Percentiles rank a stretch among this genome's conserved stretches.
Evolutionary conservation across 2,797 vertebrate genomes (phyloP).

Genomic region (Melanogrammus aeglefinus): DNA sequence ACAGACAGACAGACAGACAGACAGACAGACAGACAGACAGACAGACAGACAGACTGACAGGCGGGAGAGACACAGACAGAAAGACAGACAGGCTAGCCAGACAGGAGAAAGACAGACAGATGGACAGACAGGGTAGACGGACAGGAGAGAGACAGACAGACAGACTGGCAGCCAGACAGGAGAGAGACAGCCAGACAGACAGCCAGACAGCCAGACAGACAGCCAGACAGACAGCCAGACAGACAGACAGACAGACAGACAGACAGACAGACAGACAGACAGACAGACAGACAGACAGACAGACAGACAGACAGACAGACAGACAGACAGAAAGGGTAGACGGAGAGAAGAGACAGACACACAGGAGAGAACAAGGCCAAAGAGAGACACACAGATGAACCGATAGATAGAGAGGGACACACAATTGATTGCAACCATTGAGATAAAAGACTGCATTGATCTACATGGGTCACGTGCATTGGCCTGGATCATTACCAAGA

Average conservation of each 20-base stretch:
- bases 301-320: too few species aligned
- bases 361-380: neutral
- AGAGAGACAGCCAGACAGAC: neutral
- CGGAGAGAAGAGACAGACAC: neutral
- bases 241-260: slow-evolving; percentile 12
- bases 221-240: slow-evolving; percentile 18
- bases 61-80: too few species aligned
- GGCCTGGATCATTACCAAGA: neutral
- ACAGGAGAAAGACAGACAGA: neutral
- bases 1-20: too few species aligned
- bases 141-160: too few species aligned
- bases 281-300: too few species aligned
- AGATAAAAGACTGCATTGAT: slow-evolving; percentile 15
- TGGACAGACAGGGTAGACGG: too few species aligned
- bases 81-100: too few species aligned
- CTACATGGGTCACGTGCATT: slow-evolving; percentile 20
- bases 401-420: neutral
- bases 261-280: neutral
- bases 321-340: neutral
- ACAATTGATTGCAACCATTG: slow-evolving; percentile 1
- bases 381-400: neutral
- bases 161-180: neutral
- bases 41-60: too few species aligned
- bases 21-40: too few species aligned
- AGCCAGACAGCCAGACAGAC: neutral